Percentiles rank a stretch among this genome's conserved stretches.
Evolutionary conservation across 2,888 invertebrate species (phyloP).

Genomic region (Oscheius myriophilus): DNA sequence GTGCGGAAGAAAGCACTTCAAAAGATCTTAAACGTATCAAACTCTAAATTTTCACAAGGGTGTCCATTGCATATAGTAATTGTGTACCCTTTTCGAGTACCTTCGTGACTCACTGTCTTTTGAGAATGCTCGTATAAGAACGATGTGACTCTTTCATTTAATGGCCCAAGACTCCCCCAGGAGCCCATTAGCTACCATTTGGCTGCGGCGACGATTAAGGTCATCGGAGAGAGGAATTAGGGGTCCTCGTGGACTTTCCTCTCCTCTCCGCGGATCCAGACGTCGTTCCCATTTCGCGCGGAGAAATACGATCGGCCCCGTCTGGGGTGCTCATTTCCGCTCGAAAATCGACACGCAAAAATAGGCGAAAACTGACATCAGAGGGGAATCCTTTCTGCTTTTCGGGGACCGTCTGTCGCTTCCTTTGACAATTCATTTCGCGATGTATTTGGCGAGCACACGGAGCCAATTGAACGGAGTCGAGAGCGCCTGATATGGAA

Average conservation of each 20-base stretch:
- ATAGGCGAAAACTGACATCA: neutral
- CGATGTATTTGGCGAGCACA: neutral
- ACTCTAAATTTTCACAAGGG: no score
- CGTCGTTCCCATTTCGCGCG: neutral
- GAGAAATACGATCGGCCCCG: conserved; percentile 18
- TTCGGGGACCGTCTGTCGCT: conserved; percentile 1
- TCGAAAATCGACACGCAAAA: neutral
- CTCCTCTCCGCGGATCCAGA: neutral
- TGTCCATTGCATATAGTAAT: no score
- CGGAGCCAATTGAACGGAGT: conserved; percentile 28
- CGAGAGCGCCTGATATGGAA: conserved; percentile 26
- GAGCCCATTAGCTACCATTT: conserved; percentile 22
- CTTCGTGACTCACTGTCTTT: no score
- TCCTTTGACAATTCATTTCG: conserved; percentile 27
- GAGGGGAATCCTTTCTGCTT: neutral
- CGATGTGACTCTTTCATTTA: neutral
- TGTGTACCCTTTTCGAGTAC: no score
- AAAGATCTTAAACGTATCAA: no score
- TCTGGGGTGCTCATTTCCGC: conserved; percentile 12
- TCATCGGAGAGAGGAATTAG: neutral
- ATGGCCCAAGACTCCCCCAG: conserved; percentile 8
- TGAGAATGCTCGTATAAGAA: no score
- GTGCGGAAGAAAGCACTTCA: no score
- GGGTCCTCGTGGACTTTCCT: conserved; percentile 12
- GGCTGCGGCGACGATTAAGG: conserved; percentile 20